Evolutionary conservation across 1,140 invertebrate genomes (phyloP).

Genomic region (Branchinecta lindahli): DNA sequence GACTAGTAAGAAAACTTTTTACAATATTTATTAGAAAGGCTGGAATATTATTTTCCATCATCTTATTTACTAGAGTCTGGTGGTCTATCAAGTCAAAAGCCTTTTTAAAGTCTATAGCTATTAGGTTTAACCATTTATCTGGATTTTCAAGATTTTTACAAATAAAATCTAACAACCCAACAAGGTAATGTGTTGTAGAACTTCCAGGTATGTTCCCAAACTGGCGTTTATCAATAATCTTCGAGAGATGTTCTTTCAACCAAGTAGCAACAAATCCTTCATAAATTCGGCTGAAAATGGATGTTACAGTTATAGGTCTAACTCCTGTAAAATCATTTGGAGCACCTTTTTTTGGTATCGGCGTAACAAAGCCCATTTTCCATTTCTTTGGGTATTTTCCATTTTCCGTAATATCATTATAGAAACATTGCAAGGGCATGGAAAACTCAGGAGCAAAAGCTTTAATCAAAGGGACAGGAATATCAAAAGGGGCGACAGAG

Average conservation of each 20-base stretch:
- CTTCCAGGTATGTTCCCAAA: neutral
- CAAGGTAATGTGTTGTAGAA: neutral
- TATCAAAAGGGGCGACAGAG: neutral
- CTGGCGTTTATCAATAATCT: neutral
- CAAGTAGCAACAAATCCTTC: neutral
- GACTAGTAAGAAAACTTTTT: neutral
- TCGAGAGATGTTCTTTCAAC: neutral
- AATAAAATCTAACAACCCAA: neutral
- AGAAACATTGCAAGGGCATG: neutral
- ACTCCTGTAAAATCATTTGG: neutral
- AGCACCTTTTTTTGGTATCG: neutral
- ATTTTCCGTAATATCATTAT: neutral
- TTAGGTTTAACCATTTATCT: neutral
- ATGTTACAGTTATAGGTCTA: neutral
- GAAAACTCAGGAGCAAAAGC: neutral
- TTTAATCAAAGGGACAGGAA: neutral
- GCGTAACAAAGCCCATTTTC: neutral
- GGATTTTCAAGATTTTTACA: slow-evolving; percentile 1
- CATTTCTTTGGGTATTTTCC: neutral
- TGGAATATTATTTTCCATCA: neutral
- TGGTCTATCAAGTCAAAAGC: slow-evolving; percentile 1
- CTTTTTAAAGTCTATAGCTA: neutral
- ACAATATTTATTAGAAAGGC: neutral
- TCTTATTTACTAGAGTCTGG: neutral
- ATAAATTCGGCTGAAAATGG: neutral